phyloP scores from a whole-genome alignment of 1,140 invertebrate species.

The Bombus sylvicola region DNA sequence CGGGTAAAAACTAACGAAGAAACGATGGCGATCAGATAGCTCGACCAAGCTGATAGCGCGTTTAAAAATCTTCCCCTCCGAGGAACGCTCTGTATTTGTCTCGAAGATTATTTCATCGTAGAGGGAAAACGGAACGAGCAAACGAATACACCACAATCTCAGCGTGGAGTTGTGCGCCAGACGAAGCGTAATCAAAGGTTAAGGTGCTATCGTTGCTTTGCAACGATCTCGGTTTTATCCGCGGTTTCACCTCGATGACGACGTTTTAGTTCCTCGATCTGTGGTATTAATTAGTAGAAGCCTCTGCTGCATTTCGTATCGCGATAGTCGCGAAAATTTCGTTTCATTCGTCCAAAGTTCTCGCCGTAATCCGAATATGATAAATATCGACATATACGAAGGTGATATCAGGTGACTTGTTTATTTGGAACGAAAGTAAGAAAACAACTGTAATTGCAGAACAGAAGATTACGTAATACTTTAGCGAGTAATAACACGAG shows the following conservation, averaged over 20 bases:
- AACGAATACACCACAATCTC: neutral
- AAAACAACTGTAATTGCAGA: too few relatives aligned
- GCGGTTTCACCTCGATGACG: neutral
- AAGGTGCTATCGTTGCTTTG: constrained; percentile 10
- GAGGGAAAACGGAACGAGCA: neutral
- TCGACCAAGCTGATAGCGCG: neutral
- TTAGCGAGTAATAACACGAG: too few relatives aligned
- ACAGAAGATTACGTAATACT: too few relatives aligned
- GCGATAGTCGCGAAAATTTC: neutral
- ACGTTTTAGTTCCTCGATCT: neutral
- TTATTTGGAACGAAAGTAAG: too few relatives aligned
- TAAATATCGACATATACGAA: too few relatives aligned
- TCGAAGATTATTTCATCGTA: neutral
- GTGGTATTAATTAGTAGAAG: neutral
- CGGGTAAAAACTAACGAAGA: neutral
- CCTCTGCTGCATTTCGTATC: neutral
- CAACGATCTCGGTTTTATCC: neutral
- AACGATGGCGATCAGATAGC: neutral
- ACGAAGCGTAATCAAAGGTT: neutral
- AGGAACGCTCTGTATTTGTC: neutral
- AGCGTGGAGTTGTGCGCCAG: neutral
- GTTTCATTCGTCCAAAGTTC: too few relatives aligned
- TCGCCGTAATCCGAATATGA: too few relatives aligned
- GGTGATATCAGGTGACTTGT: too few relatives aligned
- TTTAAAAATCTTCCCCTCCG: neutral